Percentiles rank a stretch among this genome's conserved stretches.
These are phyloP conservation scores for Brachystomella parvula DNA, from an alignment of 1,140 invertebrate species.

Conservation along the genomic window DNA sequence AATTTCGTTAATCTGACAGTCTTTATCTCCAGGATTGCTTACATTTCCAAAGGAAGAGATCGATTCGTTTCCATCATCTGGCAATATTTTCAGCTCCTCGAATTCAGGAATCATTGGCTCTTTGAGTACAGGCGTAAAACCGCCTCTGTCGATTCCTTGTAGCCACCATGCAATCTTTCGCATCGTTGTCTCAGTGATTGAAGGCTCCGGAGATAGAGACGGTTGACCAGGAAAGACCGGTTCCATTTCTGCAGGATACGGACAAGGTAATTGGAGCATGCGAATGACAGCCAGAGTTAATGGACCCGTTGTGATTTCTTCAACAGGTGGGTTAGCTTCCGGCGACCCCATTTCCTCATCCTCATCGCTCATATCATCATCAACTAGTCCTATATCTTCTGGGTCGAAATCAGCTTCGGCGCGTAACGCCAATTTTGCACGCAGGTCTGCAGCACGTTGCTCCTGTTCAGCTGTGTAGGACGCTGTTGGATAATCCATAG, in stretches of 20 bases:
- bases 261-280: background rate
- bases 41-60: conserved; percentile 28
- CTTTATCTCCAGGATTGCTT: conserved; percentile 20
- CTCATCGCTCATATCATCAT: background rate
- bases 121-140: background rate
- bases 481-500: no score
- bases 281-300: background rate
- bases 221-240: background rate
- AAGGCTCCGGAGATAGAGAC: background rate
- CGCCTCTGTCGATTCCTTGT: background rate
- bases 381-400: background rate
- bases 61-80: conserved; percentile 14
- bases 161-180: conserved; percentile 29
- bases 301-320: background rate
- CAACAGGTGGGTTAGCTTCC: background rate
- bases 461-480: no score
- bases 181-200: background rate
- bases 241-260: background rate
- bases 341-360: background rate
- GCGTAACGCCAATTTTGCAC: no score
- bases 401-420: no score
- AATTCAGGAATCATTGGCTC: conserved; percentile 15
- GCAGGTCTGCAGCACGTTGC: no score
- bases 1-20: conserved; percentile 28
- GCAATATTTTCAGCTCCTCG: background rate